Percentiles rank a stretch among this genome's conserved stretches.
Conservation (phyloP, 2,113 vertebrate species). For the Cheirogaleus medius region DNA sequence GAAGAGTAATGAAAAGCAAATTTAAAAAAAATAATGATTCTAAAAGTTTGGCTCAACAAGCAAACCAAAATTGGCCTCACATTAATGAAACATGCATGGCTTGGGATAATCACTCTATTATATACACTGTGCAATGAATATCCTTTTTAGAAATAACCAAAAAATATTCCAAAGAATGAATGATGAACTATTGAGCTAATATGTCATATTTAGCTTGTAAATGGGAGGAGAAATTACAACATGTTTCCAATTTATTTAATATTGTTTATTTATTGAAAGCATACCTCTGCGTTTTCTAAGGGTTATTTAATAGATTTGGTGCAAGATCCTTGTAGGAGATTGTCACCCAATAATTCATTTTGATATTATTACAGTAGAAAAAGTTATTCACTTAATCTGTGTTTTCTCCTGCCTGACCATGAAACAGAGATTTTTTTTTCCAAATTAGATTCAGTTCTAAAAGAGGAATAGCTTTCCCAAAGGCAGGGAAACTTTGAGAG, state of each 20-base stretch:
- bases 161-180: constrained; percentile 49
- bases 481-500: constrained; percentile 45
- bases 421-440: not conserved
- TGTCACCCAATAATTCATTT: not conserved
- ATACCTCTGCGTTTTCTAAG: not conserved
- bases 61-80: not conserved
- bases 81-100: constrained; percentile 40
- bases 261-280: not conserved
- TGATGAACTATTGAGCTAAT: not conserved
- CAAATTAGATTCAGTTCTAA: constrained; percentile 40
- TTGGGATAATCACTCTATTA: constrained; percentile 45
- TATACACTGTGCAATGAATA: not conserved
- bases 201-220: not conserved
- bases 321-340: not conserved
- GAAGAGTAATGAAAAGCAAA: constrained; percentile 2
- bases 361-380: not conserved
- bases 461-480: constrained; percentile 47
- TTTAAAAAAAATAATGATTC: constrained; percentile 17
- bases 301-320: not conserved
- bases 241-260: not conserved
- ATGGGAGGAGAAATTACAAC: not conserved
- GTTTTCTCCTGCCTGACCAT: not conserved
- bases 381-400: not conserved
- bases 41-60: constrained; percentile 11
- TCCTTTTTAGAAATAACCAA: constrained; percentile 45